Evolutionary conservation across 2,797 vertebrate species (phyloP).

Genomic region (Cheracebus regulus): DNA sequence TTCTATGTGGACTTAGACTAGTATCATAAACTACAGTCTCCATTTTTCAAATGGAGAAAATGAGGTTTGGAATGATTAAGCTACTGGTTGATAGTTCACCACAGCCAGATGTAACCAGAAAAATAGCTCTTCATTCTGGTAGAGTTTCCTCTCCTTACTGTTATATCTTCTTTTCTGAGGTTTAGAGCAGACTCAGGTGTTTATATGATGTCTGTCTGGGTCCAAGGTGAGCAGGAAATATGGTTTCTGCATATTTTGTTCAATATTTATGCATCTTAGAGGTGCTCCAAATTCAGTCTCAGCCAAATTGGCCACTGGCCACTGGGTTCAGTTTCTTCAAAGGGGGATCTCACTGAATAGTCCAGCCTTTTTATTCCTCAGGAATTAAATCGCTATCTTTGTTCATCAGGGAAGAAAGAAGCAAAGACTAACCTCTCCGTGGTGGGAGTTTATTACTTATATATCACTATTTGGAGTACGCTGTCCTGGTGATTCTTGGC

Average conservation of each 20-base stretch:
- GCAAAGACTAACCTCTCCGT: not conserved
- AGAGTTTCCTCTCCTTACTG: not conserved
- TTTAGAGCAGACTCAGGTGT: not conserved
- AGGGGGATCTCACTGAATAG: conserved; percentile 10
- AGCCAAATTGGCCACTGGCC: conserved; percentile 54
- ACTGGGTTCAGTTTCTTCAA: not conserved
- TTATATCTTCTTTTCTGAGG: not conserved
- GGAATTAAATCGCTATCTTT: conserved; percentile 24
- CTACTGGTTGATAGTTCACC: not conserved
- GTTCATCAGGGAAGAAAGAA: conserved; percentile 18
- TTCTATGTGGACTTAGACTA: not conserved
- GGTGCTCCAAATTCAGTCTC: conserved; percentile 30
- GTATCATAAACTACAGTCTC: not conserved
- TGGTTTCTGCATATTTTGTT: conserved; percentile 43
- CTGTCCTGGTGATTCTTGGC: not conserved
- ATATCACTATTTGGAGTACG: not conserved
- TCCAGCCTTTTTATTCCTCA: conserved; percentile 42
- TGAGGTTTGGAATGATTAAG: not conserved
- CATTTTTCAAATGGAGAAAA: not conserved
- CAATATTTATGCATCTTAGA: conserved; percentile 41
- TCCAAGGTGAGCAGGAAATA: not conserved
- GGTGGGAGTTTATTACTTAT: conserved; percentile 22
- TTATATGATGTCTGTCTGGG: conserved; percentile 1
- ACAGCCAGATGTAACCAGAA: not conserved
- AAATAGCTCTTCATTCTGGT: not conserved